Evolutionary conservation across 1,140 invertebrate genomes (phyloP).

Genomic region (Dolichoris vasculosae): DNA sequence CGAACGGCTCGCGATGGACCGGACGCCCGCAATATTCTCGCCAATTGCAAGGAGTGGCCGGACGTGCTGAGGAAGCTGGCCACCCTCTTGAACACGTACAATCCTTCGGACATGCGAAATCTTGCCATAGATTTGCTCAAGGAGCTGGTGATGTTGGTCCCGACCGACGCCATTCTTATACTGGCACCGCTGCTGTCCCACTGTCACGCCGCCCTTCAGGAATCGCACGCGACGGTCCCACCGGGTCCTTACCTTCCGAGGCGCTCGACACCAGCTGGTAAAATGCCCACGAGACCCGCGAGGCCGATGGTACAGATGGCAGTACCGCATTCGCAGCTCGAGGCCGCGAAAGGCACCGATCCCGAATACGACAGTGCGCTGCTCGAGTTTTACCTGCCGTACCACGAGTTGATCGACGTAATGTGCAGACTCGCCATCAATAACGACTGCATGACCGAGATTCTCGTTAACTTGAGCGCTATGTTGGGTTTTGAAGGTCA

Average conservation of each 20-base stretch:
- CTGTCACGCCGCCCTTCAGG: conserved; percentile 87
- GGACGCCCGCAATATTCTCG: conserved; percentile 79
- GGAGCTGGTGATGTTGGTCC: conserved; percentile 88
- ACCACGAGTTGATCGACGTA: conserved; percentile 89
- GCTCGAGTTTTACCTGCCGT: conserved; percentile 86
- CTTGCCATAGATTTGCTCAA: conserved; percentile 88
- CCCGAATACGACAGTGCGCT: conserved; percentile 86
- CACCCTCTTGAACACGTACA: conserved; percentile 92
- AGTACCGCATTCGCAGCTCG: conserved; percentile 84
- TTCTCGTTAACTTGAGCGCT: conserved; percentile 86
- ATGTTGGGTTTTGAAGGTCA: conserved; percentile 89
- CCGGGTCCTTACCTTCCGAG: conserved; percentile 85
- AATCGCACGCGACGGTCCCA: conserved; percentile 82
- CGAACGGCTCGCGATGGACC: conserved; percentile 79
- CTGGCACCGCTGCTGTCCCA: conserved; percentile 89
- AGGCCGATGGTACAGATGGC: conserved; percentile 92
- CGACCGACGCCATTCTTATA: conserved; percentile 86
- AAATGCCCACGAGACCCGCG: conserved; percentile 79
- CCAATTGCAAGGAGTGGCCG: conserved; percentile 86
- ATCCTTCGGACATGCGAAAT: conserved; percentile 88
- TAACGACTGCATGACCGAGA: conserved; percentile 85
- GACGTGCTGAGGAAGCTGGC: conserved; percentile 89
- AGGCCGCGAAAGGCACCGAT: conserved; percentile 83
- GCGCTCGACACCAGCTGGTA: conserved; percentile 77
- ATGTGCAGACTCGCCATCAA: conserved; percentile 91